A percentile compares a stretch with the other conserved stretches of the same genome.
These are phyloP conservation scores for Styela clava DNA, from an alignment of 23 tunicate species.

Conservation along the genomic window DNA sequence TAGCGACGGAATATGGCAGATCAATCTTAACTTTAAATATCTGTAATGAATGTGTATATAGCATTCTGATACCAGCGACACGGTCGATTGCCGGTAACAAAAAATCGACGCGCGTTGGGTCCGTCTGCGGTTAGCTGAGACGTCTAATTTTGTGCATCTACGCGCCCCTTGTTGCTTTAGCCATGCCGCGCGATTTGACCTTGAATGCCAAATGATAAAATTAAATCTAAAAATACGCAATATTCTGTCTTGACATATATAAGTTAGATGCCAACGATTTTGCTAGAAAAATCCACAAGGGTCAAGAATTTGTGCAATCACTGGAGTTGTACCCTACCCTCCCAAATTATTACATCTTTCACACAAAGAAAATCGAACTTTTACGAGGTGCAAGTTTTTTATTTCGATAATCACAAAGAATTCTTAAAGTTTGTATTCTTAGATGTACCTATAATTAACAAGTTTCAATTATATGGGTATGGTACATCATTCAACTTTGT, in stretches of 20 bases:
- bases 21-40: no score
- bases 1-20: no score
- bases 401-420: no score
- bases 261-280: background rate
- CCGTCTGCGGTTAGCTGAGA: background rate
- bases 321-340: no score
- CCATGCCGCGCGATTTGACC: background rate
- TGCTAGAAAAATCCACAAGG: background rate
- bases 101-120: background rate
- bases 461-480: no score
- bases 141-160: background rate
- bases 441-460: no score
- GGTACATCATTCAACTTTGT: no score
- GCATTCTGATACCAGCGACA: slow-evolving; percentile 9
- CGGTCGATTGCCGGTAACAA: slow-evolving; percentile 7
- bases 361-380: no score
- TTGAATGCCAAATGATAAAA: background rate
- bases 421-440: no score
- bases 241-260: background rate
- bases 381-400: no score
- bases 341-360: no score
- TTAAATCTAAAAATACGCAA: background rate
- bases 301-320: background rate
- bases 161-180: background rate
- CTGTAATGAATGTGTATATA: background rate